phyloP scores from a whole-genome alignment of 1,140 invertebrate genomes.

The Polyergus mexicanus region DNA sequence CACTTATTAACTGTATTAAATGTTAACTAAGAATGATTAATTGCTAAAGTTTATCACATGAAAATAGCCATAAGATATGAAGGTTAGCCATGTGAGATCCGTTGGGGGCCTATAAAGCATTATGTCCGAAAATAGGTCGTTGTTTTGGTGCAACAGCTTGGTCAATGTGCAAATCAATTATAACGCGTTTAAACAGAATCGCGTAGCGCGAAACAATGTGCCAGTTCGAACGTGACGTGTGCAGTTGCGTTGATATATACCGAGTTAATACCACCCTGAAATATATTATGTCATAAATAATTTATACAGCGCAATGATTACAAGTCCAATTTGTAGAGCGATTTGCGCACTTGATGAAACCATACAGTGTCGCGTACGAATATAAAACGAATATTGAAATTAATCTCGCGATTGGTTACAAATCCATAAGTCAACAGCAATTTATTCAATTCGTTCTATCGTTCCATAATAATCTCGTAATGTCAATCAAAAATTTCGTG shows the following conservation, averaged over 20 bases:
- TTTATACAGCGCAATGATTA: conserved; percentile 64
- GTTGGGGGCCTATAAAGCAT: conserved; percentile 65
- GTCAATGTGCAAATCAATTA: conserved; percentile 74
- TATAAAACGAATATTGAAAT: conserved; percentile 55
- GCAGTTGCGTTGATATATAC: conserved; percentile 46
- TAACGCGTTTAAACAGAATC: conserved; percentile 72
- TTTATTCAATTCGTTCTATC: conserved; percentile 53
- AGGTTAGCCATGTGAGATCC: conserved; percentile 26
- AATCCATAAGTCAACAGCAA: conserved; percentile 56
- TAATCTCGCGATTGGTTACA: conserved; percentile 55
- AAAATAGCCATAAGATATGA: conserved; percentile 54
- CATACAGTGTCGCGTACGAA: conserved; percentile 8
- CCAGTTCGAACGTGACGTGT: conserved; percentile 66
- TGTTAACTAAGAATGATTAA: conserved; percentile 48
- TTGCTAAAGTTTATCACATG: conserved; percentile 37
- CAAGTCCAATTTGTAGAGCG: conserved; percentile 58
- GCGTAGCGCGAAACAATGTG: conserved; percentile 67
- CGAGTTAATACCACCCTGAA: conserved; percentile 63
- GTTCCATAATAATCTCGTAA: not conserved
- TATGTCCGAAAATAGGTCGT: conserved; percentile 71
- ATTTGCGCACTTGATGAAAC: conserved; percentile 58
- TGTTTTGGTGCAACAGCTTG: conserved; percentile 65
- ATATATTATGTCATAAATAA: conserved; percentile 68
- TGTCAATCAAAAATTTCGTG: conserved; percentile 21
- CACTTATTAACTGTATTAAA: conserved; percentile 25